These are phyloP conservation scores for Cheirogaleus medius DNA, from an alignment of 2,113 vertebrate genomes.

Conservation along the genomic window DNA sequence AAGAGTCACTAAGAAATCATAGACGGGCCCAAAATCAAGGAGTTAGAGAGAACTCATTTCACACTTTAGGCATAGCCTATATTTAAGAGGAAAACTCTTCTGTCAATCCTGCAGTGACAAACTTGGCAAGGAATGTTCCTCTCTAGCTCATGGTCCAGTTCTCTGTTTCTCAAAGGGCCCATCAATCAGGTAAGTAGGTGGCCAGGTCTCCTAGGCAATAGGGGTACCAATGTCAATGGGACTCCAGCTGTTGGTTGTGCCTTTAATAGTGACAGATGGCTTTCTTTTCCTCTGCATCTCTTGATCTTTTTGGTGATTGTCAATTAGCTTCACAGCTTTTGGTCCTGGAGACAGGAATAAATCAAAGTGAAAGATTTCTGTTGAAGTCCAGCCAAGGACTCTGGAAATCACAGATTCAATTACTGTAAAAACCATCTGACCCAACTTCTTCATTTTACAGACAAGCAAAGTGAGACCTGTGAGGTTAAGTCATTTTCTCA, in stretches of 20 bases:
- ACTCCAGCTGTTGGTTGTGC: not conserved
- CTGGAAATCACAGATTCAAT: not conserved
- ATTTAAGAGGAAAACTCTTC: not conserved
- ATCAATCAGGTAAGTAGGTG: not conserved
- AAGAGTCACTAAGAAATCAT: not conserved
- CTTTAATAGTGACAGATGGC: not conserved
- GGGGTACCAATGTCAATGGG: not conserved
- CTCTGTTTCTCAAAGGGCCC: not conserved
- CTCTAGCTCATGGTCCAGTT: not conserved
- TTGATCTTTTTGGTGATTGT: not conserved
- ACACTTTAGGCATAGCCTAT: not conserved
- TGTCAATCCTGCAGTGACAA: not conserved
- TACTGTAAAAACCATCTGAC: not conserved
- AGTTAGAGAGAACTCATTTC: not conserved
- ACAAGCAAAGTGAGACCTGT: not conserved
- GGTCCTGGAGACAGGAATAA: constrained; percentile 1
- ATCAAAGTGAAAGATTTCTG: constrained; percentile 17
- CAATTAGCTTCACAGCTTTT: not conserved
- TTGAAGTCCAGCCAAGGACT: not conserved
- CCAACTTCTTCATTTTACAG: not conserved
- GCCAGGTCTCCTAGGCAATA: not conserved
- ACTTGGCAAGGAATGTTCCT: not conserved
- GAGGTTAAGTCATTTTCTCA: not conserved
- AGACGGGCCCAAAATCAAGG: not conserved
- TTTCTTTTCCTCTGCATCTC: not conserved